Base-by-base conservation (phyloP, 1,140 invertebrate genomes). In the Monochamus saltuarius region DNA sequence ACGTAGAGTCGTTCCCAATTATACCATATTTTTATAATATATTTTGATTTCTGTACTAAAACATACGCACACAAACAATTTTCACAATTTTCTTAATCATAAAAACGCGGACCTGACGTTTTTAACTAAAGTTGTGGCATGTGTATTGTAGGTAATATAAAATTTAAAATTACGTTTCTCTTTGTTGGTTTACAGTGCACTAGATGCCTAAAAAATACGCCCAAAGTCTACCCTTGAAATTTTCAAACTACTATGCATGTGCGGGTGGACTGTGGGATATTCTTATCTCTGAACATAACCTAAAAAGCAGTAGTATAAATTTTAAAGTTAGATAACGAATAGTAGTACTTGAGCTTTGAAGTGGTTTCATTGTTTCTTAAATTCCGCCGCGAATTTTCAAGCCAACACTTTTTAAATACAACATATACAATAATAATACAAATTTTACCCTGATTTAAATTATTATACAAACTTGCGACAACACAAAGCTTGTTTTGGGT, bases 31-130 rank as follows among this genome's bases (percentile, higher is more conserved):
- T 65, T 67, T 70, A 69, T 69, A 64, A 62, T 68, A 69, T 71
- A 64, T 73, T 75, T 75, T 74, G 70, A 74, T 73, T 74, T 72
- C 71, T 69, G 68, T 73, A 75, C 73, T 74, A 75, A 74, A 73
- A 74, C 70, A 73, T 72, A 67, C 72, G 69, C 67, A 72, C 70
- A 73, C 69, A 72, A 74, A 74, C 65, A 71, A 65, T 65, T 29
- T 56, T 56, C 53, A 56, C 53, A 56, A 56, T 34, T 56, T 53
- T 45, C 53, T 45, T 56, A 56, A 22, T 45, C 19, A 43, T 56
- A 53, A 53, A 53, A 56, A 45, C 34, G 45, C 43, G 46, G 46
- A 51, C 49, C 49, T 59, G 46, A 42, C 49, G 51, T 52, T 61
- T 49, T 43, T 38, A 10, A 14, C 16, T n/a, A 45, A 56, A 60